These are phyloP conservation scores for Plebejus melissa DNA, from an alignment of 2,888 invertebrate genomes.

Conservation along the genomic window DNA sequence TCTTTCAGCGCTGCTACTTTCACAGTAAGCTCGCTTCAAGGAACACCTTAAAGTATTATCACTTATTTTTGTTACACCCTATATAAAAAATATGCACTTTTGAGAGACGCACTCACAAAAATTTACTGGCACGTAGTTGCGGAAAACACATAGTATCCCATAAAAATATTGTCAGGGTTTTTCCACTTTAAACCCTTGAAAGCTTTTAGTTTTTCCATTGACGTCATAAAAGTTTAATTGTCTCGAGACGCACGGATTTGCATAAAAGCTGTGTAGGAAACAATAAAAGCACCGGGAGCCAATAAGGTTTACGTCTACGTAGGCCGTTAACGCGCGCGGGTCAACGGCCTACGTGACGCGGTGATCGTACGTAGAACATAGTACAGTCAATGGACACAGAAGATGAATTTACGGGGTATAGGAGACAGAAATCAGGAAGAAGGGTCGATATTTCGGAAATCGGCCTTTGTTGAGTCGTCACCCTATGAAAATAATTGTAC, in stretches of 20 bases:
- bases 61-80: too few species aligned
- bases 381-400: background rate
- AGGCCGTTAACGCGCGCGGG: conserved; percentile 43
- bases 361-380: background rate
- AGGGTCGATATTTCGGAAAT: too few species aligned
- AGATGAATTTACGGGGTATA: background rate
- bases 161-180: background rate
- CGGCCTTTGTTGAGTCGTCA: background rate
- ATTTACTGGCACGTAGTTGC: background rate
- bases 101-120: too few species aligned
- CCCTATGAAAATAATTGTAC: background rate
- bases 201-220: background rate
- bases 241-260: background rate
- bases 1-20: too few species aligned
- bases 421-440: too few species aligned
- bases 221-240: conserved; percentile 25
- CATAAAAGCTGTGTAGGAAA: conserved; percentile 23
- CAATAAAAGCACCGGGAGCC: conserved; percentile 32
- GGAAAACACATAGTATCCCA: background rate
- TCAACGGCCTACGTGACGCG: conserved; percentile 37
- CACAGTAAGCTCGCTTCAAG: too few species aligned
- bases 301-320: conserved; percentile 44
- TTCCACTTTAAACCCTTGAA: background rate
- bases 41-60: too few species aligned
- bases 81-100: too few species aligned